Conservation (phyloP, 2,113 vertebrate genomes). For the Petroica traversi region DNA sequence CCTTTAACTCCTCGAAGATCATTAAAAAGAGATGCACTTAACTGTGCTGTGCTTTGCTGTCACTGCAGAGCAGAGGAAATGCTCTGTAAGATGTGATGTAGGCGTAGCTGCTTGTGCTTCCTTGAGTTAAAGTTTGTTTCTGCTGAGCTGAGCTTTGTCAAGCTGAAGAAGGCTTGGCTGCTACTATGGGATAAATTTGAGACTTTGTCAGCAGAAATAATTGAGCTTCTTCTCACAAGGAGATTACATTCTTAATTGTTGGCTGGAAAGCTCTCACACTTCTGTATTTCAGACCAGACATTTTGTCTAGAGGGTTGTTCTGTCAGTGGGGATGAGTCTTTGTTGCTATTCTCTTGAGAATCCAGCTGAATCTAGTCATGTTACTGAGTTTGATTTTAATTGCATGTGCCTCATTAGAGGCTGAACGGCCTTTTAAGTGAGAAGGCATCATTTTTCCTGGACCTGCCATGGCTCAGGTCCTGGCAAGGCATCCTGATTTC, state of each 20-base stretch:
- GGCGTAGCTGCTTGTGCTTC: neutral
- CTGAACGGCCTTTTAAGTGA: neutral
- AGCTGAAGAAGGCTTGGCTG: neutral
- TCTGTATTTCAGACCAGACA: neutral
- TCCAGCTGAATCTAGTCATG: neutral
- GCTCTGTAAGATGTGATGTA: neutral
- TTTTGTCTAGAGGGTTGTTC: neutral
- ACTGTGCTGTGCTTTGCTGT: neutral
- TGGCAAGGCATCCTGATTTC: neutral
- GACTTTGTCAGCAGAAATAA: conserved; percentile 14
- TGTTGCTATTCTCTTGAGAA: neutral
- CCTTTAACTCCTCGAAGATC: neutral
- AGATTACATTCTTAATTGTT: neutral
- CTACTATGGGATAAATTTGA: neutral
- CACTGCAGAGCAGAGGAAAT: neutral
- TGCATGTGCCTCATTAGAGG: neutral
- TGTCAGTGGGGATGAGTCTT: neutral
- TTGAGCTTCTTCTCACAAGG: neutral
- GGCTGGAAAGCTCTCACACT: neutral
- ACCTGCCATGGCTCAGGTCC: neutral
- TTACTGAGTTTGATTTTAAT: neutral
- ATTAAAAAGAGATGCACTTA: neutral
- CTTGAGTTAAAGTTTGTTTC: neutral
- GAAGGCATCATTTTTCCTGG: neutral
- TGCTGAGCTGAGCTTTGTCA: neutral